A percentile compares a stretch with the other conserved stretches of the same genome.
Evolutionary conservation across 2,797 vertebrate species (phyloP).

Genomic region (Etheostoma nigrum): DNA sequence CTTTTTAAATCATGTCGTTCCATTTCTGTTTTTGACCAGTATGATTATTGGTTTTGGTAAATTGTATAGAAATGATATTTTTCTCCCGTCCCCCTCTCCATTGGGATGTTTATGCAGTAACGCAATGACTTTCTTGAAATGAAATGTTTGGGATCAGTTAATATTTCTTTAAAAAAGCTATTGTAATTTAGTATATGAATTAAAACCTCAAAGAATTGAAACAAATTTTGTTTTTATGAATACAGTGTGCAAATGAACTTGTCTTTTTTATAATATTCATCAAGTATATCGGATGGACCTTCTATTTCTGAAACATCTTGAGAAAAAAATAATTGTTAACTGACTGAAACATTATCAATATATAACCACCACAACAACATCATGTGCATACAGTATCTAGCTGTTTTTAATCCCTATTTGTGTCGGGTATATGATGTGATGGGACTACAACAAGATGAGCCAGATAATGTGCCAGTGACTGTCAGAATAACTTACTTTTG

Average conservation of each 20-base stretch:
- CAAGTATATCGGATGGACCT: not conserved
- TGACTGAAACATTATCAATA: not conserved
- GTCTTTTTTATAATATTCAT: slow-evolving; percentile 11
- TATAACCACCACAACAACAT: not conserved
- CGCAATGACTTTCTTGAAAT: not conserved
- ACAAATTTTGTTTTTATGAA: slow-evolving; percentile 31
- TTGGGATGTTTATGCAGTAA: slow-evolving; percentile 8
- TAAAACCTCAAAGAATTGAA: slow-evolving; percentile 39
- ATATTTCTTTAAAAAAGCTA: slow-evolving; percentile 26
- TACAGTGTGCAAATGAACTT: slow-evolving; percentile 20
- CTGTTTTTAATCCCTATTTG: not conserved
- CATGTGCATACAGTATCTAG: not conserved
- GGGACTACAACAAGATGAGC: not conserved
- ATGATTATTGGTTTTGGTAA: slow-evolving; percentile 1
- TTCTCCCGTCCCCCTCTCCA: not conserved
- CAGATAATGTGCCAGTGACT: not conserved
- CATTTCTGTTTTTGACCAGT: not conserved
- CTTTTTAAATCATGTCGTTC: not conserved
- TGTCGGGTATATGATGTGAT: not conserved
- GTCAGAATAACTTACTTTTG: not conserved
- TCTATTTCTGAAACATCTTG: not conserved
- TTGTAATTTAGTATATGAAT: slow-evolving; percentile 42
- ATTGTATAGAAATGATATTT: not conserved
- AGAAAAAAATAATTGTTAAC: not conserved
- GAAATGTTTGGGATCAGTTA: slow-evolving; percentile 15